These are phyloP conservation scores for Myripristis murdjan DNA, from an alignment of 2,797 vertebrate genomes.

Conservation along the genomic window DNA sequence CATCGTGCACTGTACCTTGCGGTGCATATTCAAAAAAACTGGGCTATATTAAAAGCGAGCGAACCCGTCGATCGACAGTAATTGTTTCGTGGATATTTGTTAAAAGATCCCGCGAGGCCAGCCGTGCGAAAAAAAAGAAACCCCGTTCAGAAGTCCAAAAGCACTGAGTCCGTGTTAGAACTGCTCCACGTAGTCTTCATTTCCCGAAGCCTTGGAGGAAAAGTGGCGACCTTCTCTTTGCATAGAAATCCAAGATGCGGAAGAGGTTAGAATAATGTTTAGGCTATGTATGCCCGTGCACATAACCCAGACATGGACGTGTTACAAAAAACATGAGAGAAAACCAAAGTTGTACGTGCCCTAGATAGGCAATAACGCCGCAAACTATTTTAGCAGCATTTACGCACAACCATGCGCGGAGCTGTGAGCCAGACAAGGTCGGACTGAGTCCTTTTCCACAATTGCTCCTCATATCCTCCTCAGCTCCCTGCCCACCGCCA, in stretches of 20 bases:
- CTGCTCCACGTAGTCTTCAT: constrained; percentile 51
- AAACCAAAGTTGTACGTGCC: constrained; percentile 56
- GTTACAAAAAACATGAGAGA: constrained; percentile 62
- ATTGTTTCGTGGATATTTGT: constrained; percentile 30
- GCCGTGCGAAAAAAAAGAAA: constrained; percentile 39
- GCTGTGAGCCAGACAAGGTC: constrained; percentile 75
- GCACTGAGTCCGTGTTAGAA: constrained; percentile 49
- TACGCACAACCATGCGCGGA: constrained; percentile 61
- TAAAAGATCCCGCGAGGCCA: constrained; percentile 19
- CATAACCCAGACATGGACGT: constrained; percentile 56
- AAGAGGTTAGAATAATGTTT: constrained; percentile 77
- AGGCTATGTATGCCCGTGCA: constrained; percentile 67
- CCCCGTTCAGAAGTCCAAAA: constrained; percentile 47
- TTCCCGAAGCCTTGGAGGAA: constrained; percentile 68
- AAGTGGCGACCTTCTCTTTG: constrained; percentile 70
- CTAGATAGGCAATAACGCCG: constrained; percentile 34
- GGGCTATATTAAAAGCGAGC: constrained; percentile 27
- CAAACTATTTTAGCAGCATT: constrained; percentile 62
- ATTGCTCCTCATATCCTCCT: constrained; percentile 62
- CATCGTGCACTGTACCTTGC: constrained; percentile 33
- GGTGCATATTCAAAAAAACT: constrained; percentile 45
- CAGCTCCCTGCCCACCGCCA: constrained; percentile 65
- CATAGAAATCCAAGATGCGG: constrained; percentile 82
- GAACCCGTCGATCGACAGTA: constrained; percentile 40
- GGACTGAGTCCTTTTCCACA: constrained; percentile 71